phyloP scores from a whole-genome alignment of 1,140 invertebrate genomes.

The Heliconius melpomene region DNA sequence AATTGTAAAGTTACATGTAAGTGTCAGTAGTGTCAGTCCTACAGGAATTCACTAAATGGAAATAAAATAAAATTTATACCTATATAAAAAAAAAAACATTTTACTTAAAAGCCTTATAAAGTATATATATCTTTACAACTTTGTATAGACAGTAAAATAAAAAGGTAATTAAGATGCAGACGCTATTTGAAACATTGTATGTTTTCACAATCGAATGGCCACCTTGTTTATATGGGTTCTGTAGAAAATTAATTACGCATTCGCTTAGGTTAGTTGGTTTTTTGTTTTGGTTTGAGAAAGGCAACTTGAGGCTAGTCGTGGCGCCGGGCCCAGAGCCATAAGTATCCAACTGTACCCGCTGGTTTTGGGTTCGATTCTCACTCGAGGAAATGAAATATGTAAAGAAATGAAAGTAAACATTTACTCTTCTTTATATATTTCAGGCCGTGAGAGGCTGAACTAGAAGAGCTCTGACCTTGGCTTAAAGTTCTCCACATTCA shows the following conservation, averaged over 20 bases:
- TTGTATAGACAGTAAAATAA: constrained; percentile 7
- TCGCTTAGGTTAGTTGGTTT: not conserved
- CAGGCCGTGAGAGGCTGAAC: no score
- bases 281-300: not conserved
- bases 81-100: not conserved
- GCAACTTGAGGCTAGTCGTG: not conserved
- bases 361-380: not conserved
- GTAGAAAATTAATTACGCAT: constrained; percentile 8
- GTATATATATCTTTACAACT: not conserved
- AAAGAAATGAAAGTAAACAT: not conserved
- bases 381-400: not conserved
- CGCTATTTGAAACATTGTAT: constrained; percentile 5
- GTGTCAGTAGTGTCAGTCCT: no score
- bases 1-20: not conserved
- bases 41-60: no score
- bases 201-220: constrained; percentile 6
- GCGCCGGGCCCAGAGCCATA: no score
- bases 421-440: not conserved
- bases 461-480: no score
- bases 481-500: not conserved
- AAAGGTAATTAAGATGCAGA: constrained; percentile 14
- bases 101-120: not conserved
- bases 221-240: constrained; percentile 4
- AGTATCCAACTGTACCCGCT: no score
- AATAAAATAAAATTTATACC: not conserved